phyloP scores from a whole-genome alignment of 1,140 invertebrate genomes.

The Calliopsis andreniformis region DNA sequence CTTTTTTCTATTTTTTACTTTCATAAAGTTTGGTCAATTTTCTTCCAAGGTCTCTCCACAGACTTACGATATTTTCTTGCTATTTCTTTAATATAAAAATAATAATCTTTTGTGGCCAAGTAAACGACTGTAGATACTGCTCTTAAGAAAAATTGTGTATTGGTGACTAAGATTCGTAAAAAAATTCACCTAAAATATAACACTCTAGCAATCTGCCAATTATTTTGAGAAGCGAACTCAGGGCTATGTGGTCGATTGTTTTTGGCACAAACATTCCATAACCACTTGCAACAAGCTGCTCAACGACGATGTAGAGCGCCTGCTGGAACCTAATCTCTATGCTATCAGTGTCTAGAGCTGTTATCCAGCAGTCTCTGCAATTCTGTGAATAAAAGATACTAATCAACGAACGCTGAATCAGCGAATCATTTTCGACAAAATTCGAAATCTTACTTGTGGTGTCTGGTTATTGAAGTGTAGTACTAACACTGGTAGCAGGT shows the following conservation, averaged over 20 bases:
- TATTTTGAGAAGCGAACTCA: slow-evolving; percentile 73
- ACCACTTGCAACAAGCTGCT: slow-evolving; percentile 73
- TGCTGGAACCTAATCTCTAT: slow-evolving; percentile 63
- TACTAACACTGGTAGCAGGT: slow-evolving; percentile 67
- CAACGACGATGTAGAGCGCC: slow-evolving; percentile 73
- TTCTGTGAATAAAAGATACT: slow-evolving; percentile 59
- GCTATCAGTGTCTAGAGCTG: slow-evolving; percentile 30
- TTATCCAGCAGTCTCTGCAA: slow-evolving; percentile 71
- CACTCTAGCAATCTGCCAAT: slow-evolving; percentile 72
- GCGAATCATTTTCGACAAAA: background rate
- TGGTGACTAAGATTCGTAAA: background rate
- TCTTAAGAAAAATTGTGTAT: too few relatives aligned
- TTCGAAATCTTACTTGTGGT: slow-evolving; percentile 36
- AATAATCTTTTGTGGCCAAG: too few relatives aligned
- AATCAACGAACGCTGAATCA: background rate
- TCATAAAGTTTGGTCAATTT: too few relatives aligned
- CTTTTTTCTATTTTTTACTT: too few relatives aligned
- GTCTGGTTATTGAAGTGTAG: slow-evolving; percentile 56
- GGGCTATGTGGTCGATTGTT: slow-evolving; percentile 59
- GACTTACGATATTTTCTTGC: too few relatives aligned
- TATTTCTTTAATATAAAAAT: too few relatives aligned
- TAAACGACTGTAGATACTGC: too few relatives aligned
- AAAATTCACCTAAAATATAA: slow-evolving; percentile 71
- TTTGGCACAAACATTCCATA: slow-evolving; percentile 66
- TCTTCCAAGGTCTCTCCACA: too few relatives aligned